Evolutionary conservation across 2,888 invertebrate genomes (phyloP), one percentile per base, ranked within the genome.

Genomic region (Ditula angustiorana): DNA sequence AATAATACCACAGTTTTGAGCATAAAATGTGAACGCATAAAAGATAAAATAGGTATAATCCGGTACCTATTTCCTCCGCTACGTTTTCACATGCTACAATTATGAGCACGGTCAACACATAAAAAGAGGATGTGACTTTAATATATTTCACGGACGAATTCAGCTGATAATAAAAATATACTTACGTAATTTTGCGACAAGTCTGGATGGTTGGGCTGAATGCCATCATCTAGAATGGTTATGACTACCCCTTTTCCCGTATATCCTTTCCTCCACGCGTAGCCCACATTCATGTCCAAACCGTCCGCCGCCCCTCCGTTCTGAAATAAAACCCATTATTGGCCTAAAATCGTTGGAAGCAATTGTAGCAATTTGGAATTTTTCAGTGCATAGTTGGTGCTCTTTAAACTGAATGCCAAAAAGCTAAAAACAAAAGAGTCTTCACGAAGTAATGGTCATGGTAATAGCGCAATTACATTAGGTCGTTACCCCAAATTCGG

Each of bases 211-310:
- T 98, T 97, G 66, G 97, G 96, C 90, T 99, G 99, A 75, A 99
- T 98, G 66, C 99, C 99, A 86, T 99, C 99, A 87, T 99, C 99
- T 67, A 99, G 93, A 80, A 99, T 99, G 63, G 99, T 98, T 68
- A 99, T 97, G 44, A 99, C 98, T 33, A 99, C 97, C 66, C 98
- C 97, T 87, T 98, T 98, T 55, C 99, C 99, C 1, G 98, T 98
- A 83, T 97, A 99, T 1, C 99, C 99, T 85, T 97, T 97, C 77
- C 96, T 95, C 99, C 99, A 99, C 13, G 99, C 99, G 30, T 96
- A 96, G 8, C 95, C 96, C 46, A 99, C 96, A 86, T 99, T 99
- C 99, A 99, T 99, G 87, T 99, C 99, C 80, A 96, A 95, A 13
- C 98, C 98, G 85, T 97, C 98, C 79, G 97, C 97, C 63, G 98